Percentiles rank a stretch among this genome's conserved stretches.
phyloP scores from a whole-genome alignment of 2,797 vertebrate species.

The Pseudotriccus pelzelni region DNA sequence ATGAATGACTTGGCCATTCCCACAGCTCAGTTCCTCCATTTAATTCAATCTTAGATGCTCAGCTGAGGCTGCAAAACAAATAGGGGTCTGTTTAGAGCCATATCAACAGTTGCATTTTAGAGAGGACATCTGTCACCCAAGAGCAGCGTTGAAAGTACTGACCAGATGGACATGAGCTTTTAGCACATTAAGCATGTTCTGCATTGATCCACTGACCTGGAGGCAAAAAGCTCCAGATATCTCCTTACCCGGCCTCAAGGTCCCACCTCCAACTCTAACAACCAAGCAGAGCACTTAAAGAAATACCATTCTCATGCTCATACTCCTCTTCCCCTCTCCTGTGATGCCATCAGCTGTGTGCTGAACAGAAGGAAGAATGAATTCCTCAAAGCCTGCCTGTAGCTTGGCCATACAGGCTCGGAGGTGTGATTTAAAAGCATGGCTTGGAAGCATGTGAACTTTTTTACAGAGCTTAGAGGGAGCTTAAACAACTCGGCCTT shows the following conservation, averaged over 20 bases:
- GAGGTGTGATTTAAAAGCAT: background rate
- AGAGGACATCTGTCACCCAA: background rate
- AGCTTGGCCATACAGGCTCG: background rate
- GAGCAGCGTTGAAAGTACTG: background rate
- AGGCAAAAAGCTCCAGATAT: background rate
- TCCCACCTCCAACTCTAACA: background rate
- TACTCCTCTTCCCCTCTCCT: background rate
- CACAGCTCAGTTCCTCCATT: background rate
- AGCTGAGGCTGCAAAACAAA: background rate
- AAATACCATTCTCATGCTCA: background rate
- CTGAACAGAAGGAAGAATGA: background rate
- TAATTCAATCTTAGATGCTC: background rate
- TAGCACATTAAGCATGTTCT: background rate
- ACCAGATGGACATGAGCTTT: background rate
- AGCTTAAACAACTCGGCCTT: background rate
- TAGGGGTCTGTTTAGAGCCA: background rate
- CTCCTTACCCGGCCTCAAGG: background rate
- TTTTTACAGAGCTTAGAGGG: background rate
- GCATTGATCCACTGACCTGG: background rate
- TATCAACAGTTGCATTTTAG: accelerated
- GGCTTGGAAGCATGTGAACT: background rate
- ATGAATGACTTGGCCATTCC: background rate
- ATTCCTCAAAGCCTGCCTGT: background rate
- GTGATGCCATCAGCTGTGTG: background rate
- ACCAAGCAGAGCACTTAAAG: background rate